Base-by-base conservation (phyloP, 2,888 invertebrate species). In the Dryococelus australis region DNA sequence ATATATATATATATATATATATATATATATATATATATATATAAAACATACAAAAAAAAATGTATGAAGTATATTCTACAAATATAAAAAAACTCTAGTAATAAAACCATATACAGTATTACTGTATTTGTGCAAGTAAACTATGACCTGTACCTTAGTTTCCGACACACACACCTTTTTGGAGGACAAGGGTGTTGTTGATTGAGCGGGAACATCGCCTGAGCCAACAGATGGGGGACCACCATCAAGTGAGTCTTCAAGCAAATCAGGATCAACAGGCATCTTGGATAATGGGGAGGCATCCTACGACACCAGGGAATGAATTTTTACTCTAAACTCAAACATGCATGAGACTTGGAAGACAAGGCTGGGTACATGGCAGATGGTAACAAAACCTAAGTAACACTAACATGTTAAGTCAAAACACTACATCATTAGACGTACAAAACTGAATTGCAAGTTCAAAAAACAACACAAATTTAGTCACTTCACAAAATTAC, bases 171-270 rank as follows among this genome's bases (percentile, higher is more conserved):
- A 83, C 89, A 92, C 92, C 87, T 92, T 92, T 87, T 92, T 91
- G 0, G 89, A 89, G 13, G 90, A 89, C 28, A 88, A 84, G 51
- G 90, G 90, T 93, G 90, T 86, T 10, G 88, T 85, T 65, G 87
- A 43, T 43, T 94, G 94, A 2, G 94, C 93, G 9, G 95, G 95
- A 0, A 95, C 95, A 80, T 96, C 95, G n/a, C 96, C 96, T 6
- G 97, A 97, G 85, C 96, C 97, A 24, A 97, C 95, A 0, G 97
- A 97, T 2, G 95, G 94, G 91, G 97, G 94, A 92, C 97, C 95
- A 88, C 95, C 96, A 91, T 97, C 97, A 90, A 97, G 92, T 0
- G 97, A 97, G 91, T 97, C 97, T 91, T 97, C 97, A 89, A 96
- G 91, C 92, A 92, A 89, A 90, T 92, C 90, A 87, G 90, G 88